Base-by-base conservation (phyloP, 1,140 invertebrate species). In the Cataglyphis hispanica region DNA sequence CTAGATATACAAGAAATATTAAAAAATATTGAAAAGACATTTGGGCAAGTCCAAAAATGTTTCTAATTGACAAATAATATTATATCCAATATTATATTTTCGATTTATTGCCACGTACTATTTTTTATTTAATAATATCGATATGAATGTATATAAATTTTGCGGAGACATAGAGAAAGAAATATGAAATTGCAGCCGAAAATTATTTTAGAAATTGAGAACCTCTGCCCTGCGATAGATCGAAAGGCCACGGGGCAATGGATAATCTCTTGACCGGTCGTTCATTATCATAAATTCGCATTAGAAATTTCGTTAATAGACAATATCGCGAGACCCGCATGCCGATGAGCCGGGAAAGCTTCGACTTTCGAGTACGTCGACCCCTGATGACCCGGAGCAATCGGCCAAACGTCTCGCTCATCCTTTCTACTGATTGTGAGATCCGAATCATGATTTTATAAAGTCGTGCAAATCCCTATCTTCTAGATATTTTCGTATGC, bases 331-430 rank as follows among this genome's bases (percentile, higher is more conserved):
- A 91, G 88, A 89, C 88, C 86, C 75, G 90, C 87, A 93, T 93
- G 92, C 91, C 87, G 87, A 94, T 92, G 89, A 90, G 89, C 72
- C 90, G 91, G 89, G 90, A 94, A 92, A 93, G 91, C 92, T 91
- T 91, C 84, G 50, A 94, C 93, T 94, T 94, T 94, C 92, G 94
- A 94, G 93, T 93, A 92, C 93, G 84, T 93, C 91, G 93, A 94
- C 92, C 93, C 81, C 58, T 66, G 60, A 61, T 83, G 75, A 85
- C 74, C 80, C 67, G 66, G 43, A 70, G 64, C 63, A 67, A 70
- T 53, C 67, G 72, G 37, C 40, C 58, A 56, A 85, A 86, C 80
- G 75, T 78, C 77, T 78, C 76, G 66, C 25, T 77, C 53, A 61
- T 85, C 72, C 53, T 85, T 87, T 77, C 86, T 85, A 87, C 56